These are phyloP conservation scores for Gymnobelideus leadbeateri DNA, from an alignment of 2,113 vertebrate genomes.

Conservation along the genomic window DNA sequence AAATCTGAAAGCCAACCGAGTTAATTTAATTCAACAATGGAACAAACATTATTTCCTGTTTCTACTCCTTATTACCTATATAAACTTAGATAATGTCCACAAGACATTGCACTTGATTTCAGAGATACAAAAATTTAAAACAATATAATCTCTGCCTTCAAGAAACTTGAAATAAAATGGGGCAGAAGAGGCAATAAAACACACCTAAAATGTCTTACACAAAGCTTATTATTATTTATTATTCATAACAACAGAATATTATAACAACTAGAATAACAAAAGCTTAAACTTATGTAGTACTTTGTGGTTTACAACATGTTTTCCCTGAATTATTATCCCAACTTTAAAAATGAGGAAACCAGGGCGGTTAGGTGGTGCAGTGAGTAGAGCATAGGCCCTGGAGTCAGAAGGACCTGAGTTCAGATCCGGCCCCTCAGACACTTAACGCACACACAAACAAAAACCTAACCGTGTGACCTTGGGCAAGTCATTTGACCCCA, in stretches of 20 bases:
- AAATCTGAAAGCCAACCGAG: background rate
- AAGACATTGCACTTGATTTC: background rate
- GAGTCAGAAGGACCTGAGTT: no score
- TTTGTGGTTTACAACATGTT: background rate
- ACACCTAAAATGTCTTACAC: background rate
- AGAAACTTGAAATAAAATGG: background rate
- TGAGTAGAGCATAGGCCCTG: no score
- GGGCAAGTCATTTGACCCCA: no score
- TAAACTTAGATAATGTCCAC: background rate
- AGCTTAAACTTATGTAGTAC: background rate
- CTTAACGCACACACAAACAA: no score
- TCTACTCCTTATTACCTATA: no score
- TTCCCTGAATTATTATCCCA: background rate
- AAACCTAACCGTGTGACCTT: no score
- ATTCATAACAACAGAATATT: background rate
- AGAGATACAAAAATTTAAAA: background rate
- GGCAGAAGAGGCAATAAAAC: background rate
- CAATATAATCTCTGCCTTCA: background rate
- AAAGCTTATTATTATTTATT: background rate
- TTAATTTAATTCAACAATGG: background rate
- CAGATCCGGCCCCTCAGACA: no score
- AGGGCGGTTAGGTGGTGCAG: no score
- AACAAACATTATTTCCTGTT: background rate
- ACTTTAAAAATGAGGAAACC: background rate
- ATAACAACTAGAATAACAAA: background rate